Base-by-base conservation (phyloP, 2,888 invertebrate genomes). In the Coleophora flavipennella region DNA sequence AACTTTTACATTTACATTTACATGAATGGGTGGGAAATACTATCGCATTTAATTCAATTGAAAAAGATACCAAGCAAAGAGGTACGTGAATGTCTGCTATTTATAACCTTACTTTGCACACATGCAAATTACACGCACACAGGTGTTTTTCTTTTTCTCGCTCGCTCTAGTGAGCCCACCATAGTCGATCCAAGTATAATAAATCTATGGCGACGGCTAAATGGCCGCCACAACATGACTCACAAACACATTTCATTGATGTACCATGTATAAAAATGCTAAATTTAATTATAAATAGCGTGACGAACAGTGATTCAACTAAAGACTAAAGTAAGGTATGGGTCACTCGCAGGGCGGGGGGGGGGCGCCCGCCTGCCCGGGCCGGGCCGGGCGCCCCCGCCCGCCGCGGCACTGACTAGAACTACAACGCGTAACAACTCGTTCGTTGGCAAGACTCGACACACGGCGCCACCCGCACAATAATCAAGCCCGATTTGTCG, bases 371-470 rank as follows among this genome's bases (percentile, higher is more conserved):
- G 45, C 33, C 47, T 36, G 53, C 43, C 45, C 14, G 49, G 40
- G 48, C 46, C 48, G 51, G 40, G 43, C 42, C 33, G 46, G 43
- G 41, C 49, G 50, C 36, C 43, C 36, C 40, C n/a, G 41, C 46
- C 41, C 39, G 41, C 41, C 35, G 33, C 45, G 46, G 34, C 44
- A 57, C 72, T 81, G 81, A 81, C 81, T 81, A 81, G 81, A 83
- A 83, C 83, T 83, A 83, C 83, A 81, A 75, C 75, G 60, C 71
- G 76, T 73, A 66, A 74, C 73, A 62, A 61, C n/a, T n/a, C n/a
- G n/a, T 64, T 59, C 66, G 66, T 68, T 79, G 81, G 80, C 81
- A 79, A 80, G 80, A 79, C 64, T 67, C 57, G 55, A 53, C 50
- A 38, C 40, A 48, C 43, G 55, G 49, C 51, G 32, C 48, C 35